Evolutionary conservation across 2,113 vertebrate species (phyloP).

Genomic region (Planiliza haematocheilus): DNA sequence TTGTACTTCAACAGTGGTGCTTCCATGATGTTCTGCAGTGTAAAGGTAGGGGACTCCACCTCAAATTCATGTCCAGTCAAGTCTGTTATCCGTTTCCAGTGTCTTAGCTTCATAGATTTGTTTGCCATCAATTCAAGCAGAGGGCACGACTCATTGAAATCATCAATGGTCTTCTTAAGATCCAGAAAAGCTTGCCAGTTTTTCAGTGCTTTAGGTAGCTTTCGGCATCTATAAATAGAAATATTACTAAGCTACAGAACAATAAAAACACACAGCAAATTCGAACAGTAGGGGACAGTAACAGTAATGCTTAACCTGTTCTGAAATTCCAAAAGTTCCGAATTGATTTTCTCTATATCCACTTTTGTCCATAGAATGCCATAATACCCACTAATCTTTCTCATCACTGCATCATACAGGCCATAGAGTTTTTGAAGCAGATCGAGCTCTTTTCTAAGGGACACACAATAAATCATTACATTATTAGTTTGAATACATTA

Average conservation of each 20-base stretch:
- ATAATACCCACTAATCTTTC: slow-evolving; percentile 85
- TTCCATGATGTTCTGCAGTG: slow-evolving; percentile 52
- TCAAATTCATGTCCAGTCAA: slow-evolving; percentile 60
- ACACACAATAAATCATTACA: neutral
- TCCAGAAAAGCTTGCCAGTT: slow-evolving; percentile 83
- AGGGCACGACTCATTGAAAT: slow-evolving; percentile 74
- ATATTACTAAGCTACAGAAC: neutral
- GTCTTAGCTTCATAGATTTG: slow-evolving; percentile 61
- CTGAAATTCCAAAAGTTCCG: slow-evolving; percentile 88
- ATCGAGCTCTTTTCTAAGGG: slow-evolving; percentile 80
- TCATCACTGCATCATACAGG: slow-evolving; percentile 87
- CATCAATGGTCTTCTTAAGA: slow-evolving; percentile 87
- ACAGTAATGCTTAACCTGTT: slow-evolving; percentile 65
- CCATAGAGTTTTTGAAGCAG: slow-evolving; percentile 90
- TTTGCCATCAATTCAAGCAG: slow-evolving; percentile 67
- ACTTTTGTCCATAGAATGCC: slow-evolving; percentile 88
- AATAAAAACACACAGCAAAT: accelerated
- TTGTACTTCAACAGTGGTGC: slow-evolving; percentile 54
- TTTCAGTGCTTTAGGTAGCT: slow-evolving; percentile 60
- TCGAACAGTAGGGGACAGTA: neutral
- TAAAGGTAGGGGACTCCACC: slow-evolving; percentile 52
- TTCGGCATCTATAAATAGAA: slow-evolving; percentile 35
- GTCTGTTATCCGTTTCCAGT: slow-evolving; percentile 55
- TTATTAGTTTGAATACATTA: slow-evolving; percentile 6
- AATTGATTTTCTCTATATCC: slow-evolving; percentile 88